Conservation (phyloP, 2,888 invertebrate species). For the Megastigmus dorsalis region DNA sequence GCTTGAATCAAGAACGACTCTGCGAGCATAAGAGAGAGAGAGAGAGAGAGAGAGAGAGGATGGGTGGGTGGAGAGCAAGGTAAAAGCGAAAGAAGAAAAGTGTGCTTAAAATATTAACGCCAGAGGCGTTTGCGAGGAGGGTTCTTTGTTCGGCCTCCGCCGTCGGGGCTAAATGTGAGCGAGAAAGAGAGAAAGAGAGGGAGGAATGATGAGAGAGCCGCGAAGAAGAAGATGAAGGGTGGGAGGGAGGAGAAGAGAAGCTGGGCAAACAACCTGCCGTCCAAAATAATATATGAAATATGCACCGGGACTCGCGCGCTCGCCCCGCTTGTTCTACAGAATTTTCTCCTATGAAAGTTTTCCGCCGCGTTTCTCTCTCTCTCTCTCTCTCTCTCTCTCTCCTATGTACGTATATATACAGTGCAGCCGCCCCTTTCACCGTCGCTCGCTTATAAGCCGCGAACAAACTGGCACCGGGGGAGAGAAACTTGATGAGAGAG, state of each 20-base stretch:
- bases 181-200: conserved; percentile 55
- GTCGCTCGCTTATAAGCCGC: conserved; percentile 56
- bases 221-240: too few relatives aligned
- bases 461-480: conserved; percentile 49
- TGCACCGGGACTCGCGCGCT: conserved; percentile 65
- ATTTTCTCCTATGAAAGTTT: conserved; percentile 65
- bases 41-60: conserved; percentile 44
- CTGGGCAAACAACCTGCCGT: conserved; percentile 71
- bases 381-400: too few relatives aligned
- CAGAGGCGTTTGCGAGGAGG: conserved; percentile 67
- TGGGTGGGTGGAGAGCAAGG: conserved; percentile 41
- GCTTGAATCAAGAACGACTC: conserved; percentile 50
- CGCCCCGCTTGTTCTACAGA: conserved; percentile 66
- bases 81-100: conserved; percentile 68
- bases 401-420: neutral
- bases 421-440: conserved; percentile 38
- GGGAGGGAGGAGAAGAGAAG: conserved; percentile 57
- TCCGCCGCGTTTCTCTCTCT: conserved; percentile 49
- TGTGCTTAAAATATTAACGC: conserved; percentile 75
- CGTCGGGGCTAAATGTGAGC: conserved; percentile 47
- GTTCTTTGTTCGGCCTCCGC: conserved; percentile 69
- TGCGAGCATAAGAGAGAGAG: conserved; percentile 32
- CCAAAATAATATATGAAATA: conserved; percentile 74
- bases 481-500: conserved; percentile 42
- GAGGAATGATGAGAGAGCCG: conserved; percentile 44